These are phyloP conservation scores for Ammodytes dubius DNA, from an alignment of 2,113 vertebrate genomes.

Conservation along the genomic window DNA sequence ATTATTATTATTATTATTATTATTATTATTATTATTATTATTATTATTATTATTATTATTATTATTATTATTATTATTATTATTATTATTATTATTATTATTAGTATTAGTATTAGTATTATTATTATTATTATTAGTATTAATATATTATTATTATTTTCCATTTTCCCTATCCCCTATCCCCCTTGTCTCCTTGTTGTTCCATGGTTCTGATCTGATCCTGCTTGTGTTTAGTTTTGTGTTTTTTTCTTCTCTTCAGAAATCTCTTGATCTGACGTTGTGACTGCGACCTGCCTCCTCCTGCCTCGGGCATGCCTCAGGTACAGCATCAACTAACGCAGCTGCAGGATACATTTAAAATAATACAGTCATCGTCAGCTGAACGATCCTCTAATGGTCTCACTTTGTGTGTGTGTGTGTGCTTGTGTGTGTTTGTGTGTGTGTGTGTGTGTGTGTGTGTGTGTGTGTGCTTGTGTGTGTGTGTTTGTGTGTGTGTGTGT, in stretches of 20 bases:
- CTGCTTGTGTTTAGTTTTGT: background rate
- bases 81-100: no score
- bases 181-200: background rate
- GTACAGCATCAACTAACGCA: slow-evolving; percentile 47
- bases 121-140: no score
- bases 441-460: background rate
- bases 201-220: background rate
- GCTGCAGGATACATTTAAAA: no score
- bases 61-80: no score
- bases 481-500: background rate
- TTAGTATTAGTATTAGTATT: no score
- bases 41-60: no score
- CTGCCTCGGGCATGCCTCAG: slow-evolving; percentile 83
- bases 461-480: background rate
- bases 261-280: slow-evolving; percentile 46
- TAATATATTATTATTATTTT: no score
- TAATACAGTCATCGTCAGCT: background rate
- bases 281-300: slow-evolving; percentile 62
- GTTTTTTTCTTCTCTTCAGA: slow-evolving; percentile 37
- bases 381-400: background rate
- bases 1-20: no score
- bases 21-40: no score
- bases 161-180: no score
- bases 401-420: slow-evolving; percentile 17
- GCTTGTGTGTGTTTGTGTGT: slow-evolving; percentile 26